Evolutionary conservation across 2,888 invertebrate species (phyloP), one percentile per base, ranked within the genome.

Genomic region (Drosophila rellima): DNA sequence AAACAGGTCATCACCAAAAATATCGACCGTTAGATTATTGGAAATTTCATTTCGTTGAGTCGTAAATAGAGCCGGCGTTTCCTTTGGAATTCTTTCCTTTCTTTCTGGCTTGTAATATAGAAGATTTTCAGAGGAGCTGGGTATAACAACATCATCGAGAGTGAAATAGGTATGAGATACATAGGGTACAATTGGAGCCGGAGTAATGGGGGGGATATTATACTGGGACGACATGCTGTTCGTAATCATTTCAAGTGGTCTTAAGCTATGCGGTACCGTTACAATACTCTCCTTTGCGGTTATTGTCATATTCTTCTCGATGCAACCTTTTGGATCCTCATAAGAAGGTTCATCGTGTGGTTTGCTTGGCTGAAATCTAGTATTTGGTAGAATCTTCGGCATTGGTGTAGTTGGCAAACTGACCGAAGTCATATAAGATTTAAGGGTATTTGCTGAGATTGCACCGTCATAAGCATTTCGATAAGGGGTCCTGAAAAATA

Each of bases 141-240:
- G 80, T 17, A 82, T 37, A 35, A 80, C 74, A 0, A 82, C 80
- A 54, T 80, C 80, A 23, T 80, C 80, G 0, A 80, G 52, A 1
- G 80, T 80, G 10, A 80, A 80, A 39, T 77, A 82, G 13, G 83
- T 80, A 29, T 81, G 84, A 1, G 78, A 37, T 17, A 69, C 42
- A 40, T 70, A 70, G 17, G 70, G 70, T 39, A 61, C 29, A 18
- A 31, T 15, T 11, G 63, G 48, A 40, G 33, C 3, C 4, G 62
- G 11, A 17, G 63, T 50, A 8, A 57, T 59, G 0, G 63, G 56
- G 2, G 26, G n/a, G 1, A 70, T 48, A 13, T 44, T 63, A 29
- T 57, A 55, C 20, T 20, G 42, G 11, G 31, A 40, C 1, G 47
- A 33, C n/a, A 42, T 37, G 4, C 33, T 68, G 6, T 18, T 60